A percentile compares a stretch with the other conserved stretches of the same genome.
Conservation (phyloP, 2,888 invertebrate genomes). For the Drosophila hamatofila region DNA sequence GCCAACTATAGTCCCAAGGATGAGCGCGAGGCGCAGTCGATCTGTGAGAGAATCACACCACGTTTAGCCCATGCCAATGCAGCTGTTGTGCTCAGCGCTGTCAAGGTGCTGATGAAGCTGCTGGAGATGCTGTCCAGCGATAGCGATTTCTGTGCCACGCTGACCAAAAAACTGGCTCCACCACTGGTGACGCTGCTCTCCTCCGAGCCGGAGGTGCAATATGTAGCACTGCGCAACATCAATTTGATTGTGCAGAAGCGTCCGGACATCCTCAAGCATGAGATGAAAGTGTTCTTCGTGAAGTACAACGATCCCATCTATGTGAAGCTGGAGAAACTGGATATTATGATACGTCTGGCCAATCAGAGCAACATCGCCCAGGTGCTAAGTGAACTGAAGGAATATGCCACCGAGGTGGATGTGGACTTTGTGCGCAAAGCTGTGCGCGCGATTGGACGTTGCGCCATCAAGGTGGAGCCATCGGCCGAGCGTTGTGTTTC, state of each 20-base stretch:
- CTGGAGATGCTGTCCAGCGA: constrained; percentile 98
- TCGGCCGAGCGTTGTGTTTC: constrained; percentile 99
- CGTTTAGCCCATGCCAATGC: constrained; percentile 99
- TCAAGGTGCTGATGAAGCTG: constrained; percentile 98
- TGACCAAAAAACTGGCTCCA: constrained; percentile 99
- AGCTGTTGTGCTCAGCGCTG: constrained; percentile 98
- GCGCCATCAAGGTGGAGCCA: constrained; percentile 99
- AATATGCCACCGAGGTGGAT: constrained; percentile 99
- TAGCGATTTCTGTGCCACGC: constrained; percentile 95
- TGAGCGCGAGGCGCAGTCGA: constrained; percentile 98
- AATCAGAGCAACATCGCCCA: constrained; percentile 99
- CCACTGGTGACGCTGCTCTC: constrained; percentile 98
- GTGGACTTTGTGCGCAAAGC: constrained; percentile 99
- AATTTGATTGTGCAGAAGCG: constrained; percentile 99
- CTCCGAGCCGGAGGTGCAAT: constrained; percentile 99
- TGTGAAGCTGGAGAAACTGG: constrained; percentile 98
- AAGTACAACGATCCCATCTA: constrained; percentile 99
- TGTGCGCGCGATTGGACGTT: constrained; percentile 98
- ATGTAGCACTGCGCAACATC: constrained; percentile 98
- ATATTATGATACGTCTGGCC: constrained; percentile 99
- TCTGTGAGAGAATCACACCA: constrained; percentile 98
- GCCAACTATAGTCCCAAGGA: constrained; percentile 99
- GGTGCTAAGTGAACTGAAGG: constrained; percentile 98
- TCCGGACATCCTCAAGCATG: constrained; percentile 99
- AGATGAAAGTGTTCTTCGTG: constrained; percentile 99